Evolutionary conservation across 37 sponge, comb jelly and placozoan species (phyloP).

Genomic region (Aplysina aerophoba): DNA sequence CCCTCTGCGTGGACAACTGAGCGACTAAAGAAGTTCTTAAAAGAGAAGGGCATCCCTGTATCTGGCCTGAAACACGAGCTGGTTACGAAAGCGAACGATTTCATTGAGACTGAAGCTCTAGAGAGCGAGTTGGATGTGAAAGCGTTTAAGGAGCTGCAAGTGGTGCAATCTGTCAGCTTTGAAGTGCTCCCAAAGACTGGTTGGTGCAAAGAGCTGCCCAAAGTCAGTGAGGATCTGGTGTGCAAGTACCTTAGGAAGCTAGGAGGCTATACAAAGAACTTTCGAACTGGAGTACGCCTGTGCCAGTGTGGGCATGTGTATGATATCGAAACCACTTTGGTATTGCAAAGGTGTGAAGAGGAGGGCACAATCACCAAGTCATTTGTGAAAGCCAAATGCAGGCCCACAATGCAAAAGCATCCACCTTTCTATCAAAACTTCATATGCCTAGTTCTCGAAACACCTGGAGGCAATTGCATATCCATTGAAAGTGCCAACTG

Average conservation of each 20-base stretch:
- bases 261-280: slow-evolving; percentile 41
- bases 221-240: not conserved
- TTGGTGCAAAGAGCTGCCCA: slow-evolving; percentile 26
- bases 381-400: slow-evolving; percentile 36
- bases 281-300: slow-evolving; percentile 33
- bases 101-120: slow-evolving; percentile 26
- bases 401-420: slow-evolving; percentile 40
- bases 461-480: not conserved
- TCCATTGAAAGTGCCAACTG: too few species aligned
- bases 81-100: slow-evolving; percentile 4
- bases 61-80: slow-evolving; percentile 29
- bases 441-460: not conserved
- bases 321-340: not conserved
- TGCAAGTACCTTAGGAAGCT: slow-evolving; percentile 2
- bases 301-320: slow-evolving; percentile 34
- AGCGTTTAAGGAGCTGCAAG: slow-evolving; percentile 16
- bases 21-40: not conserved
- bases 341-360: too few species aligned
- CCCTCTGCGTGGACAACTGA: slow-evolving; percentile 23
- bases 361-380: too few species aligned
- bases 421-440: slow-evolving; percentile 43
- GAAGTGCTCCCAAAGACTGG: slow-evolving; percentile 6
- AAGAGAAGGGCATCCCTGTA: slow-evolving; percentile 1
- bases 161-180: slow-evolving; percentile 1
- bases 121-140: slow-evolving; percentile 25